phyloP scores from a whole-genome alignment of 2,113 vertebrate genomes.

The Podarcis cretensis region DNA sequence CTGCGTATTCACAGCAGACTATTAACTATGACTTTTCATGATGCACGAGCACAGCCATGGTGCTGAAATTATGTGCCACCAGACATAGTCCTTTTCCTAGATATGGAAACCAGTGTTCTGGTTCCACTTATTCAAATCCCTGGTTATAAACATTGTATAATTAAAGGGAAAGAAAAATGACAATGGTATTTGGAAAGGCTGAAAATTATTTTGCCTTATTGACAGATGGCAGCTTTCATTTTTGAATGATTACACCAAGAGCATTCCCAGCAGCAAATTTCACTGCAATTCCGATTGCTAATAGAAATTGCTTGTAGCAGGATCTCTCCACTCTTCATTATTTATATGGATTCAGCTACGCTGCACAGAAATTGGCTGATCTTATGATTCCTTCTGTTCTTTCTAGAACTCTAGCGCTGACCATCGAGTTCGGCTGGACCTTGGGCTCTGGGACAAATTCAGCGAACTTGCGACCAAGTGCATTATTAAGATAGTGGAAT shows the following conservation, averaged over 20 bases:
- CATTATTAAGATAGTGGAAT: conserved; percentile 99
- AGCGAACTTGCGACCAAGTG: conserved; percentile 99
- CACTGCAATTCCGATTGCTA: conserved; percentile 42
- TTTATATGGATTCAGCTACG: conserved; percentile 15
- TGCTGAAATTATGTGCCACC: conserved; percentile 31
- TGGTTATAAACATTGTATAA: conserved; percentile 49
- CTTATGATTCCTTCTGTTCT: conserved; percentile 52
- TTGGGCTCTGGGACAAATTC: conserved; percentile 99
- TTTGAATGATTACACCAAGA: conserved; percentile 47
- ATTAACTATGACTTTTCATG: no score
- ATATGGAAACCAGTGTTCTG: conserved; percentile 41
- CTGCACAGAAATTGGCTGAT: conserved; percentile 19
- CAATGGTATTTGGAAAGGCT: conserved; percentile 66
- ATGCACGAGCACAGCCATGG: no score
- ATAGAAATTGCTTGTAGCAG: conserved; percentile 35
- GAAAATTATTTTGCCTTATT: conserved; percentile 61
- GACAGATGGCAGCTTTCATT: conserved; percentile 51
- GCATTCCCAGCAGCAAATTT: conserved; percentile 36
- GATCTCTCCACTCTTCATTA: not conserved
- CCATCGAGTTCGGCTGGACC: conserved; percentile 94
- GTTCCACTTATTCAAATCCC: conserved; percentile 59
- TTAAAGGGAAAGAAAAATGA: conserved; percentile 58
- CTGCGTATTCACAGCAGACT: no score
- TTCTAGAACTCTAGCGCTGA: conserved; percentile 95
- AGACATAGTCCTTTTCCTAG: conserved; percentile 55